Percentiles rank a stretch among this genome's conserved stretches.
These are phyloP conservation scores for Zophobas morio DNA, from an alignment of 1,140 invertebrate species.

Conservation along the genomic window DNA sequence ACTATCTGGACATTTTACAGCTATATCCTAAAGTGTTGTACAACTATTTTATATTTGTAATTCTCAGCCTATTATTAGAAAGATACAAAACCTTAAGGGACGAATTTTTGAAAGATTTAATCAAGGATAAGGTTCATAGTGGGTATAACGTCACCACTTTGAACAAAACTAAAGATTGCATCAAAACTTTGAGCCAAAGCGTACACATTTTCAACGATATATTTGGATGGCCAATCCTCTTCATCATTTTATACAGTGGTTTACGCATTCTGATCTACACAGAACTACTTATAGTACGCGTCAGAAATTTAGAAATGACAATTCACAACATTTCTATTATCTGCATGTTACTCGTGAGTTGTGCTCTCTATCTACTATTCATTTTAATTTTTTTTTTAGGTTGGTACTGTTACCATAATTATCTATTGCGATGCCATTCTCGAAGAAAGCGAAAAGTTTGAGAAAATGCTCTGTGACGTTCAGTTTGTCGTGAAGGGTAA, in stretches of 20 bases:
- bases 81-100: not conserved
- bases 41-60: conserved; percentile 1
- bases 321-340: not conserved
- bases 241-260: not conserved
- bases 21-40: conserved; percentile 1
- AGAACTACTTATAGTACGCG: not conserved
- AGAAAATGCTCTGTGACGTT: not conserved
- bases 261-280: not conserved
- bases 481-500: not conserved
- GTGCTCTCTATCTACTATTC: not conserved
- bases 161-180: not conserved
- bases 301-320: not conserved
- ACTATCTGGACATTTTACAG: not conserved
- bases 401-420: not conserved
- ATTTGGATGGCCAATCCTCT: not conserved
- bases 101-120: not conserved
- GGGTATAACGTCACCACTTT: not conserved
- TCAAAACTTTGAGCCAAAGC: not conserved
- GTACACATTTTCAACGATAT: not conserved
- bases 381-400: not conserved
- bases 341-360: not conserved
- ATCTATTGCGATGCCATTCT: not conserved
- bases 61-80: not conserved
- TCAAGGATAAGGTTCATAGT: not conserved
- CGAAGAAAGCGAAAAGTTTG: not conserved